Evolutionary conservation across 1,140 invertebrate species (phyloP), one percentile per base, ranked within the genome.

Genomic region (Diprion similis): DNA sequence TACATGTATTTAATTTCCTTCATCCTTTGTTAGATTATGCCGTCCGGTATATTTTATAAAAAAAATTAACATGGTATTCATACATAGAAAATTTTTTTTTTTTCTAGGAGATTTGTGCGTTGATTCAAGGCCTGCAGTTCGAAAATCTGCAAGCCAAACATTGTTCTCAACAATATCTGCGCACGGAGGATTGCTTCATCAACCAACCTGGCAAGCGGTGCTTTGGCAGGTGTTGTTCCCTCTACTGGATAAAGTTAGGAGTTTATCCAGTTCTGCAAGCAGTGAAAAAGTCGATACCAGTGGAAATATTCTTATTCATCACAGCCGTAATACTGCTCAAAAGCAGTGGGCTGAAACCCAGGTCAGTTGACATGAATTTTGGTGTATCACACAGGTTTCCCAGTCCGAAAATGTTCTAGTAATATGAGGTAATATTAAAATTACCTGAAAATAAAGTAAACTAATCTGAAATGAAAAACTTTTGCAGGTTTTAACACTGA

Each of bases 321-420:
- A 99, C 87, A 98, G 97, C 0, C 91, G 98, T 77, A 99, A 99
- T 86, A 99, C 98, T 0, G 97, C 98, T 17, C 97, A 99, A 83
- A 99, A 99, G 82, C 98, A 99, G 84, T 99, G 98, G 98, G 97
- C 98, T 9, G 98, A 99, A 88, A 99, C 98, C 8, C 95, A 97
- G 89, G 95, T 94, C 83, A 73, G 0, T 77, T 93, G 0, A 92
- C 92, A 0, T 37, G 6, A 37, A 37, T 3, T 92, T 91, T 0
- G 92, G 92, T 59, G 91, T 91, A 8, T 85, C 91, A 11, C 91
- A 91, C 67, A 69, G 24, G 6, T 71, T 73, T 66, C 17, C 59
- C 24, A 19, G 24, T 0, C 47, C 64, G 19, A 46, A 71, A 18
- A 19, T 51, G n/a, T 73, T 17, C 67, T 71, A 18, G 45, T 64